Base-by-base conservation (phyloP, 2,888 invertebrate genomes). In the Synanthedon tipuliformis region DNA sequence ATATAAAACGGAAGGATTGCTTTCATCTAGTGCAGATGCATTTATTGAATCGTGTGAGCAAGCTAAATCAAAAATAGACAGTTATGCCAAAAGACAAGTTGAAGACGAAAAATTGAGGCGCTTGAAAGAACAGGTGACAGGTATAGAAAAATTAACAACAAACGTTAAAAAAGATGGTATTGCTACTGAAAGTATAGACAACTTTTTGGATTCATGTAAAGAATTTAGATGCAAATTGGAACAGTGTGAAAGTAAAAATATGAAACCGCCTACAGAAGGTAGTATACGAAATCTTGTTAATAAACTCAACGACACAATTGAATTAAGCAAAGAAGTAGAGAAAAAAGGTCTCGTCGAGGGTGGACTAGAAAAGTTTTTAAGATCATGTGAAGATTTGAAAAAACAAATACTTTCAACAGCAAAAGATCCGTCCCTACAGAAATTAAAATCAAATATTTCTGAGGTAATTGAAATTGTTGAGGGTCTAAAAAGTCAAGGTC, bases 381-480 rank as follows among this genome's bases (percentile, higher is more conserved):
- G 59, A 55, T 58, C 61, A n/a, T 75, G 73, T 56, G 59, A 69
- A 54, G 55, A 61, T 51, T 58, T 73, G n/a, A 72, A 67, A 57
- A 56, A 53, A 34, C 57, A 57, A 50, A 57, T 67, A 34, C 54
- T 55, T 16, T 41, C 51, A 50, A 53, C 55, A 27, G 34, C 53
- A 3, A 54, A 49, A 3, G 45, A 55, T 49, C n/a, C 10, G 3
- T 12, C 10, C 8, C 40, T 71, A 16, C 50, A 59, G 27, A 55
- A 62, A 40, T 58, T 73, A 3, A 54, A 60, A 51, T 51, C 41
- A 5, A 68, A 66, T 51, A 62, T 75, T 18, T 61, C 65, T 3
- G 60, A 63, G 49, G 62, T 73, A 3, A 61, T 69, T 23, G 49
- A 59, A 10, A 57, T 65, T 41, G 61, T 75, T 41, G 54, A 54